These are phyloP conservation scores for Myzus persicae DNA, from an alignment of 1,140 invertebrate species.

Conservation along the genomic window DNA sequence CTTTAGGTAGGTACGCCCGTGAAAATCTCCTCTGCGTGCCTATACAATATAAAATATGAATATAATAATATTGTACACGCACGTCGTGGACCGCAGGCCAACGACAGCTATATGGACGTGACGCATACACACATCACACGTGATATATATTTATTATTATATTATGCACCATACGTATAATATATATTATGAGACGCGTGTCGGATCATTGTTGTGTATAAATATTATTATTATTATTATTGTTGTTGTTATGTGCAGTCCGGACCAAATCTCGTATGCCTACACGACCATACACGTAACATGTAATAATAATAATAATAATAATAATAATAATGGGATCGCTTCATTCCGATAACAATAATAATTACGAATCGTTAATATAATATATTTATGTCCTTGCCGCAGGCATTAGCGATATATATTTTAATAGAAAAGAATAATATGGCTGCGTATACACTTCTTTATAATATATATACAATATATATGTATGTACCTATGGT, in stretches of 20 bases:
- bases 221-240: background rate
- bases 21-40: background rate
- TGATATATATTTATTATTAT: background rate
- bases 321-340: constrained; percentile 14
- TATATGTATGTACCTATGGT: background rate
- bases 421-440: background rate
- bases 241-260: background rate
- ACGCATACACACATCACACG: background rate
- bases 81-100: background rate
- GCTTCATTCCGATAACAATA: background rate
- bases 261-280: background rate
- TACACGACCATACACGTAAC: background rate
- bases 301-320: too few relatives aligned
- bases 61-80: background rate
- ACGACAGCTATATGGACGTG: background rate
- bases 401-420: background rate
- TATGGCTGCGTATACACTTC: background rate
- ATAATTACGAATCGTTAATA: constrained; percentile 2
- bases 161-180: background rate
- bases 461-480: background rate
- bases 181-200: background rate
- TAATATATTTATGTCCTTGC: constrained; percentile 15
- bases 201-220: background rate
- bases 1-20: constrained; percentile 17
- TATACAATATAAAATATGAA: background rate